Evolutionary conservation across 92 coral and sea anemone genomes (phyloP).

Genomic region (Phenganax stokvisi): DNA sequence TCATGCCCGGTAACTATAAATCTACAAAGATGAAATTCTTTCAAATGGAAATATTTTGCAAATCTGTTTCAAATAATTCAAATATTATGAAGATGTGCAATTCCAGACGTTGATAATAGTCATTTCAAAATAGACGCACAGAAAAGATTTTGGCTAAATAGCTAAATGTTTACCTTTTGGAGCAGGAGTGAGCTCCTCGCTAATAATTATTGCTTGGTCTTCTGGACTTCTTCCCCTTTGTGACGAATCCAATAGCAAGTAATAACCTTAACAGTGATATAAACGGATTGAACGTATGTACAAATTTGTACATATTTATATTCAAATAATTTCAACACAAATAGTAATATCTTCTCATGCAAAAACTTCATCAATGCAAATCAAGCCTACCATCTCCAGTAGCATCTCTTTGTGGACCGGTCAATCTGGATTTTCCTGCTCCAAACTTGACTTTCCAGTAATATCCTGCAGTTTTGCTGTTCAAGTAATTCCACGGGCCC

Average conservation of each 20-base stretch:
- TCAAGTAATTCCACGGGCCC: slow-evolving; percentile 15
- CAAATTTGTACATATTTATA: neutral
- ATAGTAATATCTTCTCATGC: neutral
- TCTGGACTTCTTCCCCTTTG: neutral
- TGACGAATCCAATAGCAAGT: slow-evolving; percentile 18
- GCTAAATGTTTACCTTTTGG: slow-evolving; percentile 18
- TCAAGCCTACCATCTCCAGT: slow-evolving; percentile 20
- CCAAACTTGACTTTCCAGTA: slow-evolving; percentile 5
- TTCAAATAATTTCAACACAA: neutral
- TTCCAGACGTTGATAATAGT: no score
- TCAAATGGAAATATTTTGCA: no score
- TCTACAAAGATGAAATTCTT: no score
- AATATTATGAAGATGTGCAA: no score
- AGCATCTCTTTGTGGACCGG: slow-evolving; percentile 6
- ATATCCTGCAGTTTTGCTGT: slow-evolving; percentile 11
- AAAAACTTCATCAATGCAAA: neutral
- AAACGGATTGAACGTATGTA: neutral
- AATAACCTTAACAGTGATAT: slow-evolving; percentile 8
- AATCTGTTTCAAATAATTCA: no score
- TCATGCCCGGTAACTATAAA: no score
- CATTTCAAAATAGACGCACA: neutral
- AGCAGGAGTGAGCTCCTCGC: slow-evolving; percentile 1
- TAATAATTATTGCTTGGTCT: slow-evolving; percentile 22
- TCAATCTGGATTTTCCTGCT: neutral
- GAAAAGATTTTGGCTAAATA: no score